These are phyloP conservation scores for Melanophora roralis DNA, from an alignment of 2,888 invertebrate species.

Conservation along the genomic window DNA sequence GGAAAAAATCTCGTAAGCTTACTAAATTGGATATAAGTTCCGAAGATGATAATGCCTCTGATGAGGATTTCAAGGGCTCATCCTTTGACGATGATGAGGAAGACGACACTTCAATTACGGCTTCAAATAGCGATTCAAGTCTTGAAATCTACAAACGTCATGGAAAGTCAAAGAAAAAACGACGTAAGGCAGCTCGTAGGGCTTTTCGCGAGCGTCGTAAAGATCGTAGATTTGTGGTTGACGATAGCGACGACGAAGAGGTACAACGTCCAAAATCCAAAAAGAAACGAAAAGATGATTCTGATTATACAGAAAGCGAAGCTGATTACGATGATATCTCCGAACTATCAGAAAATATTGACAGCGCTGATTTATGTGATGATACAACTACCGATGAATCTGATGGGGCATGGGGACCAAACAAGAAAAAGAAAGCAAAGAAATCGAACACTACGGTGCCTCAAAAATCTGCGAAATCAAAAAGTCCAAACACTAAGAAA, in stretches of 20 bases:
- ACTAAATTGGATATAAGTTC: slow-evolving; percentile 89
- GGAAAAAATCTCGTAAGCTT: slow-evolving; percentile 85
- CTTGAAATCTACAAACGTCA: slow-evolving; percentile 78
- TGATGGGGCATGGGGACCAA: slow-evolving; percentile 75
- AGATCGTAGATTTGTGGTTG: slow-evolving; percentile 77
- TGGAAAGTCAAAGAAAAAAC: slow-evolving; percentile 78
- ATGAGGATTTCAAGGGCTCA: slow-evolving; percentile 92
- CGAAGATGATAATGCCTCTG: slow-evolving; percentile 87
- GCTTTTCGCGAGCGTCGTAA: slow-evolving; percentile 76
- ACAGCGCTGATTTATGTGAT: slow-evolving; percentile 77
- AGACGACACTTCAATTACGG: slow-evolving; percentile 78
- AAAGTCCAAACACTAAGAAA: slow-evolving; percentile 69
- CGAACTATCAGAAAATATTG: slow-evolving; percentile 75
- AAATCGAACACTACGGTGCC: slow-evolving; percentile 65
- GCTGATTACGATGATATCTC: slow-evolving; percentile 77
- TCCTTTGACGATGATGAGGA: slow-evolving; percentile 78
- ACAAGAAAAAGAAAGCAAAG: slow-evolving; percentile 72
- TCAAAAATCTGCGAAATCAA: slow-evolving; percentile 71
- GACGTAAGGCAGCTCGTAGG: slow-evolving; percentile 78
- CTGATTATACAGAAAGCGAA: slow-evolving; percentile 81
- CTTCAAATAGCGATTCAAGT: slow-evolving; percentile 80
- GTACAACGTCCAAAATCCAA: slow-evolving; percentile 79
- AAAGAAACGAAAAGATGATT: slow-evolving; percentile 78
- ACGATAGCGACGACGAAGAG: slow-evolving; percentile 79
- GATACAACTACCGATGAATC: slow-evolving; percentile 75